Conservation (phyloP, 2,888 invertebrate species). For the Melanostoma mellinum region DNA sequence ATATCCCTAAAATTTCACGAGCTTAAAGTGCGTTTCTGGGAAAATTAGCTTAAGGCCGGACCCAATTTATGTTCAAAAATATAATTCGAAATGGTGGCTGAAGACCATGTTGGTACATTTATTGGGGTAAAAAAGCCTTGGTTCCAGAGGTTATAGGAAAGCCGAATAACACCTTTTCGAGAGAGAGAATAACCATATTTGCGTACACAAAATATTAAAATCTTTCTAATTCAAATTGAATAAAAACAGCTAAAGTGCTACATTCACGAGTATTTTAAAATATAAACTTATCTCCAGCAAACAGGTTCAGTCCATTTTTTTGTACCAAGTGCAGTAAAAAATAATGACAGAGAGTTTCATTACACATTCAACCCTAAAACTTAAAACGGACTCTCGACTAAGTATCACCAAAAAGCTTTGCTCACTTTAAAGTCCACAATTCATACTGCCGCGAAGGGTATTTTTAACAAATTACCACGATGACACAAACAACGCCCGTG, state of each 20-base stretch:
- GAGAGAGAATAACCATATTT: not conserved
- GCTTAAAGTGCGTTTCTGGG: too few relatives aligned
- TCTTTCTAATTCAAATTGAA: not conserved
- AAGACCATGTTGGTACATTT: too few relatives aligned
- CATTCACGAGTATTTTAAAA: not conserved
- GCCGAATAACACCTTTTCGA: too few relatives aligned
- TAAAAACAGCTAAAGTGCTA: not conserved
- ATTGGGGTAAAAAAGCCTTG: too few relatives aligned
- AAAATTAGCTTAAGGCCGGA: too few relatives aligned
- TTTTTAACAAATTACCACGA: constrained; percentile 71
- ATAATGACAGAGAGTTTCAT: constrained; percentile 13
- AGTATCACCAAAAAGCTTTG: constrained; percentile 51
- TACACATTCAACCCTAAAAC: constrained; percentile 25
- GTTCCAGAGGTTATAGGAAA: too few relatives aligned
- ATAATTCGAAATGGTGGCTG: too few relatives aligned
- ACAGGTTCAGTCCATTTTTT: not conserved
- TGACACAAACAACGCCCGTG: constrained; percentile 64
- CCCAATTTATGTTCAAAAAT: too few relatives aligned
- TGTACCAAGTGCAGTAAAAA: not conserved
- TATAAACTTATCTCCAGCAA: not conserved
- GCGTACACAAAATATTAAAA: not conserved
- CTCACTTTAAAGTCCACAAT: constrained; percentile 64
- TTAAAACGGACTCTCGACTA: constrained; percentile 46
- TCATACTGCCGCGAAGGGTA: constrained; percentile 46
- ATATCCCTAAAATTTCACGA: too few relatives aligned